Conservation (phyloP, 2,113 vertebrate species). For the Elaphurus davidianus region DNA sequence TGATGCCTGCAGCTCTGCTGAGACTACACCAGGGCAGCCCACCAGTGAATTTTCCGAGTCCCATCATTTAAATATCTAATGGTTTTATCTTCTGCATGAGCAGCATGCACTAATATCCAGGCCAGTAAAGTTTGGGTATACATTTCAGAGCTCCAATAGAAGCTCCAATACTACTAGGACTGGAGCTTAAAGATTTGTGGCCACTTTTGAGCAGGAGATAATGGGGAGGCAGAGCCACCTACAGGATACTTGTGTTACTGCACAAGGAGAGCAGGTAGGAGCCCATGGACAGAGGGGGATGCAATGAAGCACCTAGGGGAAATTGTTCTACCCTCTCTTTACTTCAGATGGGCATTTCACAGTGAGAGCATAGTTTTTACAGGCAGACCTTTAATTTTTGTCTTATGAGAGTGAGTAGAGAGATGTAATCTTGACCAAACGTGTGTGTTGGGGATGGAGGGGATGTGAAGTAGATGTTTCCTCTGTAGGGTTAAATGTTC, state of each 20-base stretch:
- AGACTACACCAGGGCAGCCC: neutral
- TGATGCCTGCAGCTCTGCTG: neutral
- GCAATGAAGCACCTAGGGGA: neutral
- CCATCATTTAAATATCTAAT: neutral
- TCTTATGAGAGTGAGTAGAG: neutral
- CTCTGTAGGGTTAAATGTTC: neutral
- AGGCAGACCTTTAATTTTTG: neutral
- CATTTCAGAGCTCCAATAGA: neutral
- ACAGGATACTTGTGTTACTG: neutral
- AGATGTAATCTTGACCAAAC: neutral
- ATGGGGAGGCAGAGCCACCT: slow-evolving; percentile 44
- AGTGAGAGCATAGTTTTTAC: neutral
- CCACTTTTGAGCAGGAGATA: neutral
- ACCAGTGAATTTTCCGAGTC: neutral
- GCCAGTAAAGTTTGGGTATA: neutral
- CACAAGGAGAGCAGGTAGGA: neutral
- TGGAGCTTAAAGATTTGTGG: neutral
- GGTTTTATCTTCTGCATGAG: neutral
- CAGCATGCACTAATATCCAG: neutral
- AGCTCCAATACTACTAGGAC: neutral
- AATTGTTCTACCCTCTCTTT: neutral
- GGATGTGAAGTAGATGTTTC: neutral
- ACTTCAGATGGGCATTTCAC: neutral
- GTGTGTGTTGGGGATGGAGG: neutral
- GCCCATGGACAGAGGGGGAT: accelerated